phyloP scores from a whole-genome alignment of 2,888 invertebrate species.

The Apantesis nais region DNA sequence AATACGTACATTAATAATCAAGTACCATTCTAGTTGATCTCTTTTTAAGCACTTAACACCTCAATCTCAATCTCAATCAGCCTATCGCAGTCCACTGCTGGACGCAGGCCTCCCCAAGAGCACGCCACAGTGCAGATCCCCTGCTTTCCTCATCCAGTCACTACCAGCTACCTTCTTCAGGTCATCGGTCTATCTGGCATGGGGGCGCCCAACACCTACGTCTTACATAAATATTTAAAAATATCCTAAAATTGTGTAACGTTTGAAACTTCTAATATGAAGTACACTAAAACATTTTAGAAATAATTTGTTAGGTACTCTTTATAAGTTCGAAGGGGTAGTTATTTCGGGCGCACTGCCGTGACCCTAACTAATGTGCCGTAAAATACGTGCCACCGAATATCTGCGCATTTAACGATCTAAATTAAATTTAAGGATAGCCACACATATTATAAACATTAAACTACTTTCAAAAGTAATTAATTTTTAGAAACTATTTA shows the following conservation, averaged over 20 bases:
- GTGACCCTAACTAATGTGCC: slow-evolving; percentile 35
- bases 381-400: slow-evolving; percentile 42
- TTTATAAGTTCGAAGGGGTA: slow-evolving; percentile 12
- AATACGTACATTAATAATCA: too few species aligned
- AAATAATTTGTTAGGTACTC: slow-evolving; percentile 5
- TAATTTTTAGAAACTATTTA: not conserved
- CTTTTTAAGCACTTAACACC: not conserved
- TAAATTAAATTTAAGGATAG: slow-evolving; percentile 22
- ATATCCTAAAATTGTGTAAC: not conserved
- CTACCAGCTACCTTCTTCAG: too few species aligned
- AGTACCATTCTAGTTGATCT: not conserved
- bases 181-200: too few species aligned
- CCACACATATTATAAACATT: not conserved
- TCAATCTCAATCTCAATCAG: too few species aligned
- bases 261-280: not conserved
- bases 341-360: slow-evolving; percentile 17
- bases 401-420: slow-evolving; percentile 27
- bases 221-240: not conserved
- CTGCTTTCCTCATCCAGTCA: too few species aligned
- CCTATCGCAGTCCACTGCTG: too few species aligned
- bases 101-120: too few species aligned
- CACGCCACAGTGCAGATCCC: too few species aligned
- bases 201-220: not conserved
- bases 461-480: not conserved
- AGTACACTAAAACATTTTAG: not conserved